Conservation (phyloP, 2,113 vertebrate species). For the Chaetorhynchus papuensis region DNA sequence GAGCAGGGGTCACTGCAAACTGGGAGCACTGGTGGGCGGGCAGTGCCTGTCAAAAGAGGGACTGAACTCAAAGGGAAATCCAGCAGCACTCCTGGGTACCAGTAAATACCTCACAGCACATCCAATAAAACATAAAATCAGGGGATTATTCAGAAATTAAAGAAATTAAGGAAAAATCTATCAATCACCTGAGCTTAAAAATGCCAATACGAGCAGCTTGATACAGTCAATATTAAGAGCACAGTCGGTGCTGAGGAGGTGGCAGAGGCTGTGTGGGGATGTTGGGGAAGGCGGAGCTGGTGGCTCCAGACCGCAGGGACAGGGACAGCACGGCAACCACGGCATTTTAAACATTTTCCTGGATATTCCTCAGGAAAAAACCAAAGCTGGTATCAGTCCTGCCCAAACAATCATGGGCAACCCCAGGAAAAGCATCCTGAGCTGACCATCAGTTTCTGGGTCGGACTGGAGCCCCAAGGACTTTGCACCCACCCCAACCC, state of each 20-base stretch:
- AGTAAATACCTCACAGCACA: neutral
- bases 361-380: neutral
- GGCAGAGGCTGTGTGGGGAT: neutral
- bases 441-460: rapidly evolving
- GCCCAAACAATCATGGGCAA: neutral
- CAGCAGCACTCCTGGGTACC: rapidly evolving
- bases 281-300: neutral
- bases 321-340: neutral
- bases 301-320: neutral
- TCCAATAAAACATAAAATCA: rapidly evolving
- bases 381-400: rapidly evolving
- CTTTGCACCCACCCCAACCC: neutral
- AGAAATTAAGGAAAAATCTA: neutral
- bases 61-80: neutral
- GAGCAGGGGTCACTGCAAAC: neutral
- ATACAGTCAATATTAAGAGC: rapidly evolving
- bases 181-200: neutral
- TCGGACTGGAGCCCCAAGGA: neutral
- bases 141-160: neutral
- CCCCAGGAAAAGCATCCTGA: rapidly evolving
- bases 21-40: neutral
- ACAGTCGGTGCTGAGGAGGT: rapidly evolving
- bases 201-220: neutral
- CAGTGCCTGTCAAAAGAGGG: neutral
- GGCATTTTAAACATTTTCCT: neutral